Evolutionary conservation across 2,888 invertebrate genomes (phyloP), one percentile per base, ranked within the genome.

Genomic region (Arenicola marina): DNA sequence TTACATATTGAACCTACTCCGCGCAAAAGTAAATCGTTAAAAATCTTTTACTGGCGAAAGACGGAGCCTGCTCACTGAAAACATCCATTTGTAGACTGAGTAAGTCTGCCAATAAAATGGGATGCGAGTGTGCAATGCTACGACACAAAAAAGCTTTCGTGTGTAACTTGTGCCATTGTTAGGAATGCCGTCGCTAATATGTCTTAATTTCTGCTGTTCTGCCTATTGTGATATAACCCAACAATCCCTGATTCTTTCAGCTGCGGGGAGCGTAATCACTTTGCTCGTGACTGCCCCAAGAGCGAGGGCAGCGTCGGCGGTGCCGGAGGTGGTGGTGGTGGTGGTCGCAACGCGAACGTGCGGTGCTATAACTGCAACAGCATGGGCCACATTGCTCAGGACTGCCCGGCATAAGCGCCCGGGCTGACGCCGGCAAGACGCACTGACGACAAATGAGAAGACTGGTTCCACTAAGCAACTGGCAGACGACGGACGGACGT

Each of bases 311-410:
- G n/a, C n/a, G n/a, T n/a, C n/a, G n/a, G n/a, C n/a, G n/a, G n/a
- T n/a, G n/a, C n/a, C n/a, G n/a, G n/a, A n/a, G 61, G 59, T 11
- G 48, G 24, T 3, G 56, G 55, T 21, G 43, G 59, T 18, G 56
- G 51, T 11, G 58, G 59, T 7, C 55, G 56, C 28, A 54, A 51
- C 31, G 28, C 48, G 15, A 46, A 62, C 24, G 65, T 73, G 33
- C 70, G 69, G 4, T 79, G 78, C 73, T 82, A 72, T 76, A 84
- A 82, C 69, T 85, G 85, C 76, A 80, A 82, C 69, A 77, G 80
- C 66, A 73, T 75, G 46, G 85, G 84, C 28, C 84, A 85, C 75
- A 78, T 84, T 70, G 84, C 84, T 56, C 76, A 82, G 24, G 79
- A 84, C 66, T 85, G 85, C 74, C 78, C 73, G 3, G 64, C 51